Base-by-base conservation (phyloP, 1,140 invertebrate genomes). In the Dryas iulia region DNA sequence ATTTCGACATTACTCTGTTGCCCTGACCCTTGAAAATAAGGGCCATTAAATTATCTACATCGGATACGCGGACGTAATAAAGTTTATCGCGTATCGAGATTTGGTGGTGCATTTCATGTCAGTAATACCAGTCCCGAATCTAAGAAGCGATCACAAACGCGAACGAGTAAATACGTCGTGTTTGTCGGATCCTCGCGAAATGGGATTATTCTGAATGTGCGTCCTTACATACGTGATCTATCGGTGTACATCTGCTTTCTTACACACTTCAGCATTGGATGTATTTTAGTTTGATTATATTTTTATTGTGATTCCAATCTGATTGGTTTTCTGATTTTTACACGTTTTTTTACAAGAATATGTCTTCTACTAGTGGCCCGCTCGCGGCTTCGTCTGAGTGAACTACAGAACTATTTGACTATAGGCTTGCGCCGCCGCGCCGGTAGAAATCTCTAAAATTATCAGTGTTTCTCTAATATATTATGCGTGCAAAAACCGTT, bases 131-230 rank as follows among this genome's bases (percentile, higher is more conserved):
- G 39, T 33, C 57, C 35, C 66, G 52, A 62, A 62, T 58, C 25
- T 62, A 28, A 62, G 53, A 25, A 62, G 14, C 53, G 23, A 68
- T 68, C 66, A 62, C 59, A 61, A 26, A 61, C 66, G 52, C 23
- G 59, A 56, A 35, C 65, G 47, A 58, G 66, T 62, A 68, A 68
- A 68, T 68, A 62, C 59, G 31, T 54, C 66, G 53, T 68, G 53
- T 68, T 68, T 68, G 52, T 54, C 25, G 35, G 53, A 68, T 68
- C 39, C 52, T 68, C 25, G 66, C 53, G 53, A 59, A 66, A 68
- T 62, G 35, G 53, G 59, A 68, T 68, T 68, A 68, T 68, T 62
- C 66, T 58, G 59, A 57, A 62, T 67, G 52, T 59, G 30, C 59
- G 53, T 62, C 53, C 59, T 59, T 47, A 56, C 59, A 61, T 24